Conservation (phyloP, 2,113 vertebrate species). For the Tetrax tetrax region DNA sequence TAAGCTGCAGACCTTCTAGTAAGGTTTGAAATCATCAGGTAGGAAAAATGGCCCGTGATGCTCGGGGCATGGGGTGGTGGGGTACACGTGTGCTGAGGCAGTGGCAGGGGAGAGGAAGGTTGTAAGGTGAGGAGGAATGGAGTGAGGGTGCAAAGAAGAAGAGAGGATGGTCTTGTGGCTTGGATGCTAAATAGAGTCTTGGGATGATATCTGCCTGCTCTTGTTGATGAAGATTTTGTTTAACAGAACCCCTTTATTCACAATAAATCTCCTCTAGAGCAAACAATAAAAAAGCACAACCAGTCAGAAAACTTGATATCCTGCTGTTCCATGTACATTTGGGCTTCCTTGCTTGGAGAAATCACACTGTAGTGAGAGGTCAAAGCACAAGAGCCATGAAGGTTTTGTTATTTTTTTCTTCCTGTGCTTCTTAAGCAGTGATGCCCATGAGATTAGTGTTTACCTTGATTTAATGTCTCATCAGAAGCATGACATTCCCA, state of each 20-base stretch:
- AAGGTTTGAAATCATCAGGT: neutral
- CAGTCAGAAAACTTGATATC: neutral
- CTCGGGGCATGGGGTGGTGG: no score
- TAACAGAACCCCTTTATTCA: neutral
- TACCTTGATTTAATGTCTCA: conserved; percentile 80
- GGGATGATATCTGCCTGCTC: neutral
- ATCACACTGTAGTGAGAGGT: neutral
- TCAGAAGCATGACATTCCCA: conserved; percentile 66
- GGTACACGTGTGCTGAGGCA: neutral
- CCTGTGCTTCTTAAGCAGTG: conserved; percentile 10
- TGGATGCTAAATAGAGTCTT: neutral
- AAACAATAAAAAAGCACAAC: neutral
- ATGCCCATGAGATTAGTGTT: conserved; percentile 65
- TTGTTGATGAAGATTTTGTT: neutral
- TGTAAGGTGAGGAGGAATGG: neutral
- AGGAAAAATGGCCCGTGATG: neutral
- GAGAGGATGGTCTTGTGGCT: neutral
- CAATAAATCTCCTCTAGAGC: neutral
- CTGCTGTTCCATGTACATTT: neutral
- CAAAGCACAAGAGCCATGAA: conserved; percentile 4
- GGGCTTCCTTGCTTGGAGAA: neutral
- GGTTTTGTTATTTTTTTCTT: conserved; percentile 22
- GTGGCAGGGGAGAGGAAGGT: neutral
- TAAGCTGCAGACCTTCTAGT: neutral
- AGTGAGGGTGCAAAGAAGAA: neutral